Evolutionary conservation across 2,888 invertebrate species (phyloP).

Genomic region (Selenia dentaria): DNA sequence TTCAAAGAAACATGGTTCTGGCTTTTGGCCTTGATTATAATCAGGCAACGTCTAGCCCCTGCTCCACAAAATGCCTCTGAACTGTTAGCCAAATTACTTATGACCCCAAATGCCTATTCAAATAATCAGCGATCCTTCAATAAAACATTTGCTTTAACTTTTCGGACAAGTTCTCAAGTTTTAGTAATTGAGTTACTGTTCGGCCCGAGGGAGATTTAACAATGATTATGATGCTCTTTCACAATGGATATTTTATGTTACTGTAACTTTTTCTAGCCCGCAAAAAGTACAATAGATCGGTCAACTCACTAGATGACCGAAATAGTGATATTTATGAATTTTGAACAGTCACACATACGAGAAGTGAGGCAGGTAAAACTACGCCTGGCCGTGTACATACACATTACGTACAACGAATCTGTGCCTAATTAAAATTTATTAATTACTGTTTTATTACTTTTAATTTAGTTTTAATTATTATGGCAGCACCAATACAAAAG

Average conservation of each 20-base stretch:
- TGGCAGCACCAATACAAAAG: too few relatives aligned
- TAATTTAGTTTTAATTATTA: too few relatives aligned
- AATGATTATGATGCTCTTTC: conserved; percentile 11
- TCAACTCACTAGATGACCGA: too few relatives aligned
- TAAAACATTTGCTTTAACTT: conserved; percentile 24
- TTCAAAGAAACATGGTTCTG: not conserved
- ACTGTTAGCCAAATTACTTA: conserved; percentile 1
- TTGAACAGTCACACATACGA: too few relatives aligned
- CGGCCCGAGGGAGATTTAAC: conserved; percentile 9
- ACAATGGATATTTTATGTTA: not conserved
- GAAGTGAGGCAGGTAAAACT: too few relatives aligned
- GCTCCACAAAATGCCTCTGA: not conserved
- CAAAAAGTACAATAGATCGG: too few relatives aligned
- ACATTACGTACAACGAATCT: too few relatives aligned
- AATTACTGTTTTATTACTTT: too few relatives aligned
- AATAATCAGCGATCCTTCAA: conserved; percentile 20
- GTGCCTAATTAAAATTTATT: too few relatives aligned
- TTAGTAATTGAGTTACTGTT: conserved; percentile 19
- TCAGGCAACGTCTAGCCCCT: not conserved
- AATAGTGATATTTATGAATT: too few relatives aligned
- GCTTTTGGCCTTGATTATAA: not conserved
- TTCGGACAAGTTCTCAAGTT: conserved; percentile 19
- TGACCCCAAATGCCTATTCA: conserved; percentile 1
- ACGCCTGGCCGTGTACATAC: too few relatives aligned
- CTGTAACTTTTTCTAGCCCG: too few relatives aligned